Base-by-base conservation (phyloP, 1,140 invertebrate genomes). In the Drosophila obscura region DNA sequence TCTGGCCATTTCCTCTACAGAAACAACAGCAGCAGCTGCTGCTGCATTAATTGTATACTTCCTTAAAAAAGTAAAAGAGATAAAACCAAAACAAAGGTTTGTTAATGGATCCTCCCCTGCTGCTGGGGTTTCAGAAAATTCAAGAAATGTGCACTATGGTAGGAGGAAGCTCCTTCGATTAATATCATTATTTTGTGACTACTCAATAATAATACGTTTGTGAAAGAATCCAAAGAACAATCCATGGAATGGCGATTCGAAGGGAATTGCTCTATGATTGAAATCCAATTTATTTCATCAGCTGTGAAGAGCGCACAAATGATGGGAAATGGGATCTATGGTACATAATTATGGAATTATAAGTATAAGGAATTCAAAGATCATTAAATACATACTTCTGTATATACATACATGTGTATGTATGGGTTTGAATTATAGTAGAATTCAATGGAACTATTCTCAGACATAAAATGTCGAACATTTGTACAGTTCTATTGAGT, bases 1-100 rank as follows among this genome's bases (percentile, higher is more conserved):
- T 64, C 26, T 80, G 73, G 46, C 65, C 82, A 81, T 87, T 85
- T 85, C 82, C 82, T 87, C 72, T 35, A 55, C 74, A 3, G 31
- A 35, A 53, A n/a, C 64, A 61, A 53, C 69, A 50, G 44, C 52
- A 50, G 44, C 52, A 71, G 53, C 53, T 75, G 57, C 44, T 41
- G 65, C 60, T 48, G 53, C 81, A 64, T 81, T 85, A 71, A 85
- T 85, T 87, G 72, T 78, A 78, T 62, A 78, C 69, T 87, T 85
- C 83, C 82, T 82, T 59, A 57, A 64, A 51, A 80, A 39, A 13
- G 1, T 4, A 13, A 13, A 13, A 39, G 31, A 35, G 9, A 35
- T 35, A 9, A 35, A 35, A 9, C 9, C 1, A 13, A 39, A 39
- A 39, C 35, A 39, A 62, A 67, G 77, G 49, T 61, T 57, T 49